phyloP scores from a whole-genome alignment of 1,140 invertebrate species.

The Aphelinus certus region DNA sequence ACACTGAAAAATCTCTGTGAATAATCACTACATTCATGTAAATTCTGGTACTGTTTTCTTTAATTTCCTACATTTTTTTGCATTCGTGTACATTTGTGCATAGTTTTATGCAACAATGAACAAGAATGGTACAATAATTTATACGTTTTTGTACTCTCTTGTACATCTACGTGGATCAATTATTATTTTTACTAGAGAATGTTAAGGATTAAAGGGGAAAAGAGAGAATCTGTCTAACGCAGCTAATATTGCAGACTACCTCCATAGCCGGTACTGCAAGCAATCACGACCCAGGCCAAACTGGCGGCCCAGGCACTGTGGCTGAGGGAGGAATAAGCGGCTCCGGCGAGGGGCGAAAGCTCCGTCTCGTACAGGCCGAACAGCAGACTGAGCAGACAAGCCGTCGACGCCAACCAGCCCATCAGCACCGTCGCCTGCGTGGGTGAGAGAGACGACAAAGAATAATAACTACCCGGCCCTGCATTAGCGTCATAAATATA shows the following conservation, averaged over 20 bases:
- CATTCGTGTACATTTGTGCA: too few species aligned
- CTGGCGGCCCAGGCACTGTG: conserved; percentile 86
- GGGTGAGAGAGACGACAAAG: conserved; percentile 23
- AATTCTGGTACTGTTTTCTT: too few species aligned
- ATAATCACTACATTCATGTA: too few species aligned
- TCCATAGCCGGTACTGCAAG: conserved; percentile 88
- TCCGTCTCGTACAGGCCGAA: conserved; percentile 80
- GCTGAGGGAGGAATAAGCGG: conserved; percentile 84
- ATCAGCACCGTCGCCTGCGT: conserved; percentile 71
- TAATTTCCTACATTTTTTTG: too few species aligned
- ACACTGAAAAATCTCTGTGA: too few species aligned
- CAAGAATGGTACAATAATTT: too few species aligned
- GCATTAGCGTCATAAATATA: neutral
- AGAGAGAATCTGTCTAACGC: too few species aligned
- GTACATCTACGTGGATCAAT: too few species aligned
- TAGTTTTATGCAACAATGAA: too few species aligned
- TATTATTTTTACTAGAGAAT: too few species aligned
- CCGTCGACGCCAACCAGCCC: conserved; percentile 75
- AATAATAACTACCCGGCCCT: neutral
- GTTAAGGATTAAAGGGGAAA: too few species aligned
- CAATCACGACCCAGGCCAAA: conserved; percentile 87
- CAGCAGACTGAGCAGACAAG: conserved; percentile 74
- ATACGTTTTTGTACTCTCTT: too few species aligned
- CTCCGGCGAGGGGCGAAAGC: conserved; percentile 74
- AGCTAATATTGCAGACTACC: conserved; percentile 63